phyloP scores from a whole-genome alignment of 64 coral and sea anemone genomes.

The Catalaphyllia jardinei region DNA sequence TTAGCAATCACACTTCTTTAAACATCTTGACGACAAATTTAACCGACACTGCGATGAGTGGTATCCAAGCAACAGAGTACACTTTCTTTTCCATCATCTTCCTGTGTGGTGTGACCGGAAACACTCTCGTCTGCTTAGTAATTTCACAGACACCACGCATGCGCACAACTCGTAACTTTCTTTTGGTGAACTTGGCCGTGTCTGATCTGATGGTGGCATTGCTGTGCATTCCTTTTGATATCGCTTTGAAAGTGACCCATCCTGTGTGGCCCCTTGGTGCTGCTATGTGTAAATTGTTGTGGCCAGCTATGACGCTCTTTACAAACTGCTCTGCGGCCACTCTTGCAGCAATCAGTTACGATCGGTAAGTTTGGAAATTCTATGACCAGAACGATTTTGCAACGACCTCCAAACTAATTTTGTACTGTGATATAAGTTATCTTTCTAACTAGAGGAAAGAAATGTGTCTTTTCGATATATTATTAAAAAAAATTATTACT shows the following conservation, averaged over 20 bases:
- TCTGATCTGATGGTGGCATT: slow-evolving; percentile 66
- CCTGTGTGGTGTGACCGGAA: slow-evolving; percentile 46
- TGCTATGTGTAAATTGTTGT: slow-evolving; percentile 56
- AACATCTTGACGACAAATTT: background rate
- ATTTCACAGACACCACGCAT: slow-evolving; percentile 64
- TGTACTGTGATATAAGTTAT: too few relatives aligned
- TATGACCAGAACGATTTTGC: background rate
- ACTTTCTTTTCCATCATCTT: slow-evolving; percentile 58
- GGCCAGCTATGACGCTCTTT: slow-evolving; percentile 69
- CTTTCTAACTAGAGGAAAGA: too few relatives aligned
- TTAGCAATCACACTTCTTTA: background rate
- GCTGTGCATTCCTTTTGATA: slow-evolving; percentile 67
- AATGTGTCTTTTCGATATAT: too few relatives aligned
- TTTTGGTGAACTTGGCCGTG: slow-evolving; percentile 57
- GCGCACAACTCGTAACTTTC: slow-evolving; percentile 59
- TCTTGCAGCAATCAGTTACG: slow-evolving; percentile 63
- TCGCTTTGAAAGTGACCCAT: slow-evolving; percentile 20
- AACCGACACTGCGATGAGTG: slow-evolving; percentile 8
- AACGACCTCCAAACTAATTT: too few relatives aligned
- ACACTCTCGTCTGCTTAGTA: slow-evolving; percentile 59
- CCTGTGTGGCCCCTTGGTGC: slow-evolving; percentile 43
- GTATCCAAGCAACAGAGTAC: slow-evolving; percentile 35
- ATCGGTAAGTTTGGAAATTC: slow-evolving; percentile 19
- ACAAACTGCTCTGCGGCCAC: slow-evolving; percentile 70
- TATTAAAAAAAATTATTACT: too few relatives aligned